Conservation (phyloP, 1,140 invertebrate genomes). For the Globodera ellingtonae region DNA sequence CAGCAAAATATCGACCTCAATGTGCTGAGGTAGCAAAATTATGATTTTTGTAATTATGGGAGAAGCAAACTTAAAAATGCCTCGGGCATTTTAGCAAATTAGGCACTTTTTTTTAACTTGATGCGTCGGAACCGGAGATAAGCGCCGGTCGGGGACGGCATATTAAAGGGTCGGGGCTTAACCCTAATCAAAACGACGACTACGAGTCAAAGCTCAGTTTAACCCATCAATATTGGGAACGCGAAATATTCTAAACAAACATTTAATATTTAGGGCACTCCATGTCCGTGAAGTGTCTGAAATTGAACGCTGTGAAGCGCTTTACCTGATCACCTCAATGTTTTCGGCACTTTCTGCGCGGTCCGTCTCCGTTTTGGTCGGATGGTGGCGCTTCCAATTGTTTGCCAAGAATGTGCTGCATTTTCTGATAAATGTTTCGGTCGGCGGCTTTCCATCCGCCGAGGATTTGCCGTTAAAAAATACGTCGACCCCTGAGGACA, state of each 20-base stretch:
- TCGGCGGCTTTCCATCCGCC: not conserved
- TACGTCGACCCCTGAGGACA: not conserved
- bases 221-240: no score
- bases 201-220: no score
- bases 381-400: conserved; percentile 1
- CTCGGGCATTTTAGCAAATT: not conserved
- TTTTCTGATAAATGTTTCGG: not conserved
- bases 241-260: no score
- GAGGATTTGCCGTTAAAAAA: not conserved
- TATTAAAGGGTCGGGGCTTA: no score
- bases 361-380: not conserved
- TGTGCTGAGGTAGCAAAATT: not conserved
- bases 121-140: no score
- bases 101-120: no score
- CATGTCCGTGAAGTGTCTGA: not conserved
- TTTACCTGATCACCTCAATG: not conserved
- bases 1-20: not conserved
- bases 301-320: not conserved
- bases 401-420: conserved; percentile 6
- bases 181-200: no score
- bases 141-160: no score
- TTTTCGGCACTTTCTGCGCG: conserved; percentile 9
- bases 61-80: not conserved
- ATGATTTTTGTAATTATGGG: no score
- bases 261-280: not conserved